Base-by-base conservation (phyloP, 1,140 invertebrate species). In the Papilio helenus region DNA sequence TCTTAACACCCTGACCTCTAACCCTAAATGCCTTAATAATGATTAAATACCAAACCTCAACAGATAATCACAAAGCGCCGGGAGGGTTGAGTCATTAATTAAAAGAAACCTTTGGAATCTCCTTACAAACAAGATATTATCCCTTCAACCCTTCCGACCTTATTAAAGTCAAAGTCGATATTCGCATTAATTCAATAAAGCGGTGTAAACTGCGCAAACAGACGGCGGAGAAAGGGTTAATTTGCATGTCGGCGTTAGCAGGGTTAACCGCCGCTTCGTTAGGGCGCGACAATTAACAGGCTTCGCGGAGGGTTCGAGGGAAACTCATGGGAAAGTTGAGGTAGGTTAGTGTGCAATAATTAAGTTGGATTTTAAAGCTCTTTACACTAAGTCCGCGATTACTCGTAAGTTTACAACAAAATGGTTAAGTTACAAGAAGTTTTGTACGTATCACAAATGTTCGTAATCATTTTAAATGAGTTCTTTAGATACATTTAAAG, bases 111-210 rank as follows among this genome's bases (percentile, higher is more conserved):
- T 84, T 80, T 20, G 86, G 88, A 92, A 94, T 94, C 91, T 90
- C 85, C 89, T 92, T 89, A 86, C 90, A 92, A 92, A 93, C 87
- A 91, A 90, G 90, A 90, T 93, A 92, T 93, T 89, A 93, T 92
- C 90, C 90, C 87, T 87, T 81, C 87, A 91, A 88, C 90, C 91
- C 91, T 91, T 85, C 81, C 72, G 65, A 79, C 73, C 79, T 90
- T 88, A 88, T 91, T 90, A 90, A 83, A 88, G 86, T 85, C 84
- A 84, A 84, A 79, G 87, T 87, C 85, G 86, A 84, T 84, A 86
- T 84, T 84, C 86, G 88, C 84, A 87, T 90, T 94, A 93, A 94
- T 94, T 93, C 91, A 94, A 94, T 94, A 93, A 93, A 90, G 90
- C 87, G 86, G 88, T 92, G 89, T 91, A 90, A 92, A 88, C 84